Base-by-base conservation (phyloP, 1,140 invertebrate genomes). In the Macrostomum lignano region DNA sequence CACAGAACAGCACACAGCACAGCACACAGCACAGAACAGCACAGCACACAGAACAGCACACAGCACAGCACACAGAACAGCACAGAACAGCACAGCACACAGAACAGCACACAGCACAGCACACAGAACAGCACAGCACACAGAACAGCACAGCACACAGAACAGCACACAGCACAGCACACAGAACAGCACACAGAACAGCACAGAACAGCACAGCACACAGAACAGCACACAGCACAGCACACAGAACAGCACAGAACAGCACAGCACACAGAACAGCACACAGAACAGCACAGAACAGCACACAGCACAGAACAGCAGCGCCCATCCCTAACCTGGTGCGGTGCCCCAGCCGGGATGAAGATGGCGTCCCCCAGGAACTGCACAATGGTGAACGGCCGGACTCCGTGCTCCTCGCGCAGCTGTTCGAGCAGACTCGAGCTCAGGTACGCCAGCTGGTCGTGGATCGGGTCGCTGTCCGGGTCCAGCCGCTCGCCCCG, bases 321-420 rank as follows among this genome's bases (percentile, higher is more conserved):
- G n/a, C n/a, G n/a, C n/a, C n/a, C n/a, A 5, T 3, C 25, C 20
- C 25, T 14, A 26, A 68, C 66, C 62, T 94, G 86, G 64, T 94
- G 84, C 1, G 84, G 84, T 14, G 84, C 84, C 25, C 86, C 84
- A 1, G 84, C 82, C 17, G 84, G 84, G 38, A 96, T 82, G 53
- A 96, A 93, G 11, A 96, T 73, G 1, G 82, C 77, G 62, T 96
- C 84, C 3, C 86, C 84, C 21, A 77, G 57, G 53, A 79, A 91
- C 60, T 96, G 86, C 11, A 84, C 70, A 41, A 93, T 81, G 2
- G 81, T 72, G 56, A 86, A 91, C 30, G 79, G 78, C 55, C 81
- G 71, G 2, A 94, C 82, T 20, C 73, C 71, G 49, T 91, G 88
- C 54, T 93, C 81, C 41, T 71, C 69, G 47, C 76, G 74, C 6